These are phyloP conservation scores for Leuciscus waleckii DNA, from an alignment of 2,797 vertebrate genomes.

Conservation along the genomic window DNA sequence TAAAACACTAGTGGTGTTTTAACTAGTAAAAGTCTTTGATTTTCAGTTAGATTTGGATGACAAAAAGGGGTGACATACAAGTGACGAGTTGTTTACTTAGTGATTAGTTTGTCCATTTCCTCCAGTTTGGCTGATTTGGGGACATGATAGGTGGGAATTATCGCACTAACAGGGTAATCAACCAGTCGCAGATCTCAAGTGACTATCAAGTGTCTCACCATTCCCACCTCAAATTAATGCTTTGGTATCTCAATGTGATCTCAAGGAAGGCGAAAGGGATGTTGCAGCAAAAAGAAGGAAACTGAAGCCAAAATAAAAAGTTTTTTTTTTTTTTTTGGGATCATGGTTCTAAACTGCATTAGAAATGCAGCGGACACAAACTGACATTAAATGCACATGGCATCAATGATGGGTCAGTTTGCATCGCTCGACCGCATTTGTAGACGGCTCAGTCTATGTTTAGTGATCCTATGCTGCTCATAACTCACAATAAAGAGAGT, in stretches of 20 bases:
- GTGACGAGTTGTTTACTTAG: too few species aligned
- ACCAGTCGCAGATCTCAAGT: not conserved
- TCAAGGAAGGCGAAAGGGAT: not conserved
- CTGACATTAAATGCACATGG: conserved; percentile 19
- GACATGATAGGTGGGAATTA: not conserved
- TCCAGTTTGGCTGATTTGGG: not conserved
- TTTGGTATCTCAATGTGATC: conserved; percentile 1
- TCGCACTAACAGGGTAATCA: not conserved
- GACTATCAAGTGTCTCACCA: not conserved
- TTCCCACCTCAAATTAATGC: not conserved
- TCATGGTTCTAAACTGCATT: conserved; percentile 8
- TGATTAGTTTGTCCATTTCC: not conserved
- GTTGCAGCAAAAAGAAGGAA: conserved; percentile 2
- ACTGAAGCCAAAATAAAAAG: conserved; percentile 16
- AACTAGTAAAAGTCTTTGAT: not conserved
- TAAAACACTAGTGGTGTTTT: not conserved
- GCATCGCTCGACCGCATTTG: conserved; percentile 16
- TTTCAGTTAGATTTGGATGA: too few species aligned
- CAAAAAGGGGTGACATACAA: too few species aligned
- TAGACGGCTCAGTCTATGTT: conserved; percentile 7
- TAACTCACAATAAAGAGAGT: conserved; percentile 12
- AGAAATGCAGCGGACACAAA: conserved; percentile 33
- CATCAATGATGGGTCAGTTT: conserved; percentile 28
- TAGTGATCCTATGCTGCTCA: conserved; percentile 8
- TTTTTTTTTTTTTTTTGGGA: not conserved